Conservation (phyloP, 2,888 invertebrate species). For the Pteria penguin region DNA sequence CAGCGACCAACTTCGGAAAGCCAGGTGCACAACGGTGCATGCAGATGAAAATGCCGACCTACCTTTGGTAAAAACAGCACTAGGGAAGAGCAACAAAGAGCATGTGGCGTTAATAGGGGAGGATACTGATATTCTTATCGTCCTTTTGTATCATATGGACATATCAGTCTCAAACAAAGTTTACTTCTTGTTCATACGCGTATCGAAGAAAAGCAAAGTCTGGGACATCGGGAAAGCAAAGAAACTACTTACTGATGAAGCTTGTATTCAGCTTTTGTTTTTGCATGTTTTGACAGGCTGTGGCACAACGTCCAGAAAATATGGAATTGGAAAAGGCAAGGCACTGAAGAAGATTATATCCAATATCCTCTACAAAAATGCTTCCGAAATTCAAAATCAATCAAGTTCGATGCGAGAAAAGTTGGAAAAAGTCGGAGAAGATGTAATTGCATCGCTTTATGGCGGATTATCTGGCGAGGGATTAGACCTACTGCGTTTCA, state of each 20-base stretch:
- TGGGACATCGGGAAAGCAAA: slow-evolving; percentile 10
- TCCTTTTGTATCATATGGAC: no score
- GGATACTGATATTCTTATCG: slow-evolving; percentile 12
- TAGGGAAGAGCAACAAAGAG: neutral
- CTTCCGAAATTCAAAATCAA: no score
- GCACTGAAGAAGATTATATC: no score
- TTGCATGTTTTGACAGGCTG: slow-evolving; percentile 10
- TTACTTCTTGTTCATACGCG: neutral
- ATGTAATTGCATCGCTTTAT: slow-evolving; percentile 29
- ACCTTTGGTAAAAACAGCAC: neutral
- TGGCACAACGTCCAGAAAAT: neutral
- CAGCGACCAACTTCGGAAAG: neutral
- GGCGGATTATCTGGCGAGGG: slow-evolving; percentile 19
- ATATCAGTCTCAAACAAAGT: no score
- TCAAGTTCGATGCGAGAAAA: slow-evolving; percentile 6
- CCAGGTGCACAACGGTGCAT: neutral
- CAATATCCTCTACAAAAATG: no score
- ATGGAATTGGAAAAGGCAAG: slow-evolving; percentile 10
- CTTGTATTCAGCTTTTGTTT: neutral
- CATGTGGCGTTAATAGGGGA: neutral
- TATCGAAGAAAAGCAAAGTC: neutral
- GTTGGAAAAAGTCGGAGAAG: slow-evolving; percentile 28
- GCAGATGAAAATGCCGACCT: slow-evolving; percentile 3
- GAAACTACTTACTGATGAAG: neutral
- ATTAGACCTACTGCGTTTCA: slow-evolving; percentile 37